Evolutionary conservation across 2,113 vertebrate species (phyloP), one percentile per base, ranked within the genome.

Genomic region (Trogon surrucura): DNA sequence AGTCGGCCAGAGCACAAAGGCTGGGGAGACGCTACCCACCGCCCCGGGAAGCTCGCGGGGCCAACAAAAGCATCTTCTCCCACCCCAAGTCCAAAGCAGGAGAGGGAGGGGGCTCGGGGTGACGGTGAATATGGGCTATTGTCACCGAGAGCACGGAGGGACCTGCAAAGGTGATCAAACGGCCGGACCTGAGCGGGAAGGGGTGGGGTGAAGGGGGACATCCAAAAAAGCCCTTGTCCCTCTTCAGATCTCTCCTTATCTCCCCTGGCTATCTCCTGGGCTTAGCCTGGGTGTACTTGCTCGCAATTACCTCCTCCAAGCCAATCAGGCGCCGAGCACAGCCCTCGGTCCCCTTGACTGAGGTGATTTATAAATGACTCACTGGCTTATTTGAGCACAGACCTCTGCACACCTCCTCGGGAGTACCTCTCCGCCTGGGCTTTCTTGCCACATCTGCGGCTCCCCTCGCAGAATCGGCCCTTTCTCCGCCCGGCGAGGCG

Each of bases 291-390:
- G 95, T 98, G 97, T 98, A 98, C 97, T 91, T 91, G 96, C 98
- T 97, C 41, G 96, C 98, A 98, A 98, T 98, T 98, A 98, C 93
- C 97, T 98, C 92, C 91, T 87, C 15, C 20, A 95, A 95, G 96
- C 98, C 98, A 98, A 98, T 98, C 98, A 97, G 97, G 97, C 78
- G 97, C 96, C 84, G 64, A 97, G 98, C 96, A 95, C 97, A 96
- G 93, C 97, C 97, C 97, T 90, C 95, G 80, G 95, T 98, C 98
- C 98, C 98, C 95, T 97, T 97, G 97, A 91, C 96, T 97, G 97
- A 79, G 97, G 98, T 98, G 97, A 97, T 98, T 98, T 98, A 98
- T 98, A 98, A 98, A 98, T 98, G 98, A 98, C 97, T 98, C 98
- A 97, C 96, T 32, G 96, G 97, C 95, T 89, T 90, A 10, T 97